Evolutionary conservation across 2,888 invertebrate species (phyloP).

Genomic region (Gnatocerus cornutus): DNA sequence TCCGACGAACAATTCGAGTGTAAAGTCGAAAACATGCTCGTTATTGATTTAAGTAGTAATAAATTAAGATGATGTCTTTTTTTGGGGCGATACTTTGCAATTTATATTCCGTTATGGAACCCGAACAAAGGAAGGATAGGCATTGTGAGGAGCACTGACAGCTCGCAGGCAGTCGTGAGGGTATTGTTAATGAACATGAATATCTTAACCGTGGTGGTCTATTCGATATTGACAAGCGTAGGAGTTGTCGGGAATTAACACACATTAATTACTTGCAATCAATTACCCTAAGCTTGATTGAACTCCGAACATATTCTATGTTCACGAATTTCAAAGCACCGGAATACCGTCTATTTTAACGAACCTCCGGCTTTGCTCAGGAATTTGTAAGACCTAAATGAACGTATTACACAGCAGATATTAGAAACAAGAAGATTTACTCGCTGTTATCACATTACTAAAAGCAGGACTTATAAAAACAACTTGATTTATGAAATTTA

Average conservation of each 20-base stretch:
- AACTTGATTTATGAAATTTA: slow-evolving; percentile 36
- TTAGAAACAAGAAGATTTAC: slow-evolving; percentile 36
- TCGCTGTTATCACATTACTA: slow-evolving; percentile 41
- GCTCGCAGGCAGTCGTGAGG: slow-evolving; percentile 62
- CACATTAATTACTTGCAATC: slow-evolving; percentile 62
- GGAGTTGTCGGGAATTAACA: slow-evolving; percentile 62
- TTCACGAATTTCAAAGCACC: not conserved
- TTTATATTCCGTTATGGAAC: slow-evolving; percentile 54
- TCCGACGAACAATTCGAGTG: slow-evolving; percentile 12
- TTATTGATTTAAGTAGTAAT: slow-evolving; percentile 45
- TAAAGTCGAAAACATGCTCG: slow-evolving; percentile 36
- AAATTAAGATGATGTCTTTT: slow-evolving; percentile 49
- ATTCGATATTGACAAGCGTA: slow-evolving; percentile 59
- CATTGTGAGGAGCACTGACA: slow-evolving; percentile 53
- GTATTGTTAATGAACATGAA: slow-evolving; percentile 64
- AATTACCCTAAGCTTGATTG: slow-evolving; percentile 59
- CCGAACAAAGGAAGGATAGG: slow-evolving; percentile 57
- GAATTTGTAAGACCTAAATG: slow-evolving; percentile 12
- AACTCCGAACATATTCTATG: slow-evolving; percentile 50
- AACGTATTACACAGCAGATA: slow-evolving; percentile 9
- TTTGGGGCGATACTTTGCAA: slow-evolving; percentile 43
- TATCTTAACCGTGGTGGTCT: slow-evolving; percentile 65
- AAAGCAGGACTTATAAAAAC: slow-evolving; percentile 17
- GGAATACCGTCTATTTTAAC: slow-evolving; percentile 1
- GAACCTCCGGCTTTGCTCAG: not conserved